A percentile compares a stretch with the other conserved stretches of the same genome.
Conservation (phyloP, 2,113 vertebrate species). For the Upupa epops region DNA sequence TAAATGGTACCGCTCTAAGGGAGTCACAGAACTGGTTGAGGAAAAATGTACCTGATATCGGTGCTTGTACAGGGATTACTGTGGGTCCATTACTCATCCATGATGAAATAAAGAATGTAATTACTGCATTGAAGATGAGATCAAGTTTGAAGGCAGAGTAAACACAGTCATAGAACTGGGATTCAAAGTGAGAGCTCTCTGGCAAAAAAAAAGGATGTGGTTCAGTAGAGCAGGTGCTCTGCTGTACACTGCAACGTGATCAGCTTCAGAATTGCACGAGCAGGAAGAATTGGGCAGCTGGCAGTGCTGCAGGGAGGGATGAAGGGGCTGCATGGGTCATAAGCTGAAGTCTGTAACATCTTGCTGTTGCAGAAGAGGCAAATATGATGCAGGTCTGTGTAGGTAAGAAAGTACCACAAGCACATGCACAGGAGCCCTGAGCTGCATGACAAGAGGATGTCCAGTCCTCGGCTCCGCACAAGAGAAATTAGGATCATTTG, state of each 20-base stretch:
- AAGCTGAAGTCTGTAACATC: not conserved
- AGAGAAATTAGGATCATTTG: not conserved
- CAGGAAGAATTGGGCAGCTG: not conserved
- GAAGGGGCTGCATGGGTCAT: rapidly evolving
- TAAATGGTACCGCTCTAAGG: not conserved
- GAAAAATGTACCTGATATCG: not conserved
- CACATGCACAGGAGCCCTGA: rapidly evolving
- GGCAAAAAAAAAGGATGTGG: not conserved
- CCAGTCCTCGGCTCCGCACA: not conserved
- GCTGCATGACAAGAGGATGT: not conserved
- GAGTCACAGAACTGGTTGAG: constrained; percentile 25
- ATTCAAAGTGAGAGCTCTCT: not conserved
- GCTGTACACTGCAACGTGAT: not conserved
- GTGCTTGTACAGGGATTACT: not conserved
- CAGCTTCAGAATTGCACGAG: not conserved
- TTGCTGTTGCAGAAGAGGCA: not conserved
- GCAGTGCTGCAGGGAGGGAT: not conserved
- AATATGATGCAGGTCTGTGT: rapidly evolving
- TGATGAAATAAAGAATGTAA: not conserved
- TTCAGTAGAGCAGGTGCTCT: not conserved
- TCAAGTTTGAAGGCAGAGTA: not conserved
- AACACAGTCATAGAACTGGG: not conserved
- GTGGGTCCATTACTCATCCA: not conserved
- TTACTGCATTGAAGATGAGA: not conserved
- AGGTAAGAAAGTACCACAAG: not conserved